Evolutionary conservation across 2,888 invertebrate genomes (phyloP).

Genomic region (Willowsia nigromaculata): DNA sequence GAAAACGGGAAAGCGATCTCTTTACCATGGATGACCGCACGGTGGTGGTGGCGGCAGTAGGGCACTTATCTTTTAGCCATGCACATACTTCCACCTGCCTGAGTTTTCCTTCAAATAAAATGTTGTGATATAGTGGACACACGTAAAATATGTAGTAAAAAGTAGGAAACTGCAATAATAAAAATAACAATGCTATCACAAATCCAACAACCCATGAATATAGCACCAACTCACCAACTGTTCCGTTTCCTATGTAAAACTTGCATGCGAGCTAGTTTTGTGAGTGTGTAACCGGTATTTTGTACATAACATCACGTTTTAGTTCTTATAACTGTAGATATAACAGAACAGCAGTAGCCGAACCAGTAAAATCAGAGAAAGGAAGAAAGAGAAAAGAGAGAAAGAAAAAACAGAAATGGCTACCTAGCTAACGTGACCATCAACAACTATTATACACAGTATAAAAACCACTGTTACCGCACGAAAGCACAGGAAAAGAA

Average conservation of each 20-base stretch:
- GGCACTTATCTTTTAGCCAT: constrained; percentile 29
- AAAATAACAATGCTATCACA: constrained; percentile 25
- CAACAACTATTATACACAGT: constrained; percentile 52
- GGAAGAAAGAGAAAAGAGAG: constrained; percentile 1
- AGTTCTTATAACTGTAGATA: not conserved
- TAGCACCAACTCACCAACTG: constrained; percentile 22
- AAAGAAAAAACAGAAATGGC: not conserved
- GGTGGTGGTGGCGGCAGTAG: not conserved
- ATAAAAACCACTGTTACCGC: constrained; percentile 61
- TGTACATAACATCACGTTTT: not conserved
- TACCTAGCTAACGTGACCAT: constrained; percentile 63
- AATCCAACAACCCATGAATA: constrained; percentile 53
- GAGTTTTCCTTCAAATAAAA: constrained; percentile 14
- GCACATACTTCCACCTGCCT: constrained; percentile 20
- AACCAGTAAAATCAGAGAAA: not conserved
- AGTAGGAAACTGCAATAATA: constrained; percentile 39
- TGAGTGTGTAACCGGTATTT: not conserved
- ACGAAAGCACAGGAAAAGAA: constrained; percentile 65
- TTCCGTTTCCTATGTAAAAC: constrained; percentile 44
- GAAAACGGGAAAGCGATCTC: constrained; percentile 62
- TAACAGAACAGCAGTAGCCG: not conserved
- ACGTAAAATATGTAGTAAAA: constrained; percentile 37
- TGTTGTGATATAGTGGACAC: constrained; percentile 30
- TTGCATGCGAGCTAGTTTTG: constrained; percentile 28
- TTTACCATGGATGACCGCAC: constrained; percentile 64